Base-by-base conservation (phyloP, 2,113 vertebrate genomes). In the Climacteris rufus region DNA sequence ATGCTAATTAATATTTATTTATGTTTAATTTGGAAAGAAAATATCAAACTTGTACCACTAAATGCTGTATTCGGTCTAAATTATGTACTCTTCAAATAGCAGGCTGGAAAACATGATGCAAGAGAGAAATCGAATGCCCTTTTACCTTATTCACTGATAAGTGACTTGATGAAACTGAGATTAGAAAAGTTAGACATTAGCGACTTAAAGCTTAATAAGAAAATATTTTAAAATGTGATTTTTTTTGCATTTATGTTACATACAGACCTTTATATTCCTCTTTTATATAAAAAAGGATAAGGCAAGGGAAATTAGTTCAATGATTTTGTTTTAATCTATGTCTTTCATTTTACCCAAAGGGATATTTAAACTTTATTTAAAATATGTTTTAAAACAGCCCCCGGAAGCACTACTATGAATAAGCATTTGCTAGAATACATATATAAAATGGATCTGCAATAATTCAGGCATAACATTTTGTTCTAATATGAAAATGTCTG, bases 341-440 rank as follows among this genome's bases (percentile, higher is more conserved):
- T 77, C 40, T 90, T 87, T 78, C 31, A 50, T 87, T 94, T 90
- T 83, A 85, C 80, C 65, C 49, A 93, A 95, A 95, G 59, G 72
- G 40, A 94, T 94, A 91, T 92, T 97, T 95, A 90, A 97, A 91
- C 83, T 96, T 95, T 39, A 2, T 76, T 89, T 90, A 87, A 95
- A 96, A 64, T 66, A 47, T 60, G 56, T 83, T 71, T 94, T 94
- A 82, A 87, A 86, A 79, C 35, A 89, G 35, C 5, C 25, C 74
- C 30, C 54, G 82, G 12, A 93, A 91, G 86, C 45, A 83, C 63
- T 85, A 42, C 37, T 64, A 23, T 47, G 81, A 74, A 64, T 74
- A 86, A 88, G 45, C 22, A 13, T 93, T 93, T 89, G 25, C 17
- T 60, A 93, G 76, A 83, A 92, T 90, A 42, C 13, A 80, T 52